phyloP scores from a whole-genome alignment of 2,888 invertebrate species.

The Phengaris alcon region DNA sequence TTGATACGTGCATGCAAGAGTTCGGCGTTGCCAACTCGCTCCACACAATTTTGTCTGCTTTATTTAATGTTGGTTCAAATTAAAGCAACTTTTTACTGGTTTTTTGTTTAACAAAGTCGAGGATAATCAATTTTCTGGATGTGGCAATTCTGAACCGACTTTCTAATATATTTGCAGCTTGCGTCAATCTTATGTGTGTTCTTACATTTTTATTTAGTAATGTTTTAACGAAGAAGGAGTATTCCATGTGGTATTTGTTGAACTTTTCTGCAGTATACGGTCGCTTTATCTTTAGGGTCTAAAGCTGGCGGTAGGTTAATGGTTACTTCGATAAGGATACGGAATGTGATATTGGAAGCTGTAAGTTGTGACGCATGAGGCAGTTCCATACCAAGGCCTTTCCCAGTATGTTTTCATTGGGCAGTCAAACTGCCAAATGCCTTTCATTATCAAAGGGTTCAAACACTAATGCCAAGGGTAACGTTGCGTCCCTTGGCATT shows the following conservation, averaged over 20 bases:
- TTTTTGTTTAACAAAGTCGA: constrained; percentile 32
- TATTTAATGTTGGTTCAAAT: constrained; percentile 24
- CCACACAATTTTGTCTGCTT: constrained; percentile 32
- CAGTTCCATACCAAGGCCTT: neutral
- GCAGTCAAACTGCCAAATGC: too few species aligned
- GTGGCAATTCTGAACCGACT: neutral
- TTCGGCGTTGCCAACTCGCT: constrained; percentile 67
- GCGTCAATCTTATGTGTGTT: neutral
- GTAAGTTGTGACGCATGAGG: neutral
- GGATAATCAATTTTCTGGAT: neutral
- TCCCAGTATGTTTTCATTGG: neutral
- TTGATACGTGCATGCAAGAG: constrained; percentile 46
- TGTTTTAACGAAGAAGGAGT: neutral
- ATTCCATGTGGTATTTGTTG: neutral
- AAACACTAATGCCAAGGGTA: too few species aligned
- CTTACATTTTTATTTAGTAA: neutral
- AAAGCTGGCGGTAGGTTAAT: neutral
- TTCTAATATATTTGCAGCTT: neutral
- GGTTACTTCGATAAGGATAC: neutral
- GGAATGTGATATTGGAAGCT: neutral
- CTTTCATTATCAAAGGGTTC: too few species aligned
- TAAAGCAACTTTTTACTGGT: constrained; percentile 47
- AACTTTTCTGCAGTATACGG: neutral
- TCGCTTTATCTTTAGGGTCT: neutral
- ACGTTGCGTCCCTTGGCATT: too few species aligned